phyloP scores from a whole-genome alignment of 1,140 invertebrate genomes.

The Eriocheir sinensis region DNA sequence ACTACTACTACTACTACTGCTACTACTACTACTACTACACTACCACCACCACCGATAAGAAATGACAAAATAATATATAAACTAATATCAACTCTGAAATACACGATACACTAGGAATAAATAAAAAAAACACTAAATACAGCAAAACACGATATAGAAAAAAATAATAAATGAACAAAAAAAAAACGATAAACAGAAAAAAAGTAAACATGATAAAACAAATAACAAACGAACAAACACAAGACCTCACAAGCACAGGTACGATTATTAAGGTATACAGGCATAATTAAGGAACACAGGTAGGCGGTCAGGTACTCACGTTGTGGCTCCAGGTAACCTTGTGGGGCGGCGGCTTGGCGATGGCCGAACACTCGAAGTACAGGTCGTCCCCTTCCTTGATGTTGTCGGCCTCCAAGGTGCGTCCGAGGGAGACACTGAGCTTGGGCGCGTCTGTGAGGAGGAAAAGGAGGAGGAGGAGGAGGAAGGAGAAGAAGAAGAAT shows the following conservation, averaged over 20 bases:
- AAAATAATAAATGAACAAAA: no score
- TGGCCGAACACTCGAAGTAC: conserved; percentile 93
- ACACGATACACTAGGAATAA: no score
- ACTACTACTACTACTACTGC: no score
- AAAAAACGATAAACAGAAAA: no score
- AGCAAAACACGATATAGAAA: no score
- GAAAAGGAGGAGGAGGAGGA: not conserved
- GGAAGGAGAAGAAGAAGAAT: not conserved
- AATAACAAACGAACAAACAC: not conserved
- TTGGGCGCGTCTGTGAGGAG: conserved; percentile 89
- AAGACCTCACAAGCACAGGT: not conserved
- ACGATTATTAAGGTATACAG: not conserved
- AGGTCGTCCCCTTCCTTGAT: conserved; percentile 92
- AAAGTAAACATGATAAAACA: no score
- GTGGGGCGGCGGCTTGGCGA: conserved; percentile 91
- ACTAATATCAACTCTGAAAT: no score
- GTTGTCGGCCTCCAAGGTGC: conserved; percentile 92
- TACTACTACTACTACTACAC: no score
- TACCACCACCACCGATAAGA: no score
- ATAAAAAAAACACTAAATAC: no score
- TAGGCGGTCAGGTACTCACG: conserved; percentile 85
- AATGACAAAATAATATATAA: no score
- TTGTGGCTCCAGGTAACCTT: conserved; percentile 96
- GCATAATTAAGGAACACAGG: not conserved
- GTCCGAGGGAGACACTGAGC: conserved; percentile 90